These are phyloP conservation scores for Halictus ligatus DNA, from an alignment of 2,888 invertebrate genomes.

Conservation along the genomic window DNA sequence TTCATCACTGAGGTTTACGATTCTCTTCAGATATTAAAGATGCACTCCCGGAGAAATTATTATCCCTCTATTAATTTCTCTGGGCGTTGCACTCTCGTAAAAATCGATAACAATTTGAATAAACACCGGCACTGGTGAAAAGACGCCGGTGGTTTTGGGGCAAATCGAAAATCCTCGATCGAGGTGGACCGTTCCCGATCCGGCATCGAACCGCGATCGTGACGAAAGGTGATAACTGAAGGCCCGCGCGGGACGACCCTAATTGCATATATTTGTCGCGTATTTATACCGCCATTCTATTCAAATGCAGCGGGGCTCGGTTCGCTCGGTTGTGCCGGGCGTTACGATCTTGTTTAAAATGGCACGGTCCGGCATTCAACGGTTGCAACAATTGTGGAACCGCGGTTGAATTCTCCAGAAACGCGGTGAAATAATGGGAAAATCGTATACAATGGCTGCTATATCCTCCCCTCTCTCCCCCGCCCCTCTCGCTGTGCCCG, in stretches of 20 bases:
- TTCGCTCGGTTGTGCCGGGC: background rate
- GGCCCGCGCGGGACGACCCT: constrained; percentile 13
- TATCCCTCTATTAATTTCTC: too few species aligned
- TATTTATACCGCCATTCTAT: constrained; percentile 51
- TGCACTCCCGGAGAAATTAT: too few species aligned
- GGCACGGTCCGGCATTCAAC: constrained; percentile 16
- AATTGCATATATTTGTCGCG: constrained; percentile 56
- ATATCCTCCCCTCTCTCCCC: background rate
- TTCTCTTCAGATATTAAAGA: too few species aligned
- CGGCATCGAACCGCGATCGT: background rate
- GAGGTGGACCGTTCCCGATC: background rate
- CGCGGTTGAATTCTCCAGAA: constrained; percentile 27
- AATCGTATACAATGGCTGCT: constrained; percentile 44
- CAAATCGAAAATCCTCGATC: background rate
- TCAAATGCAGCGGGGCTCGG: constrained; percentile 30
- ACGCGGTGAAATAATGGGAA: constrained; percentile 47
- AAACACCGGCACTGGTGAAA: too few species aligned
- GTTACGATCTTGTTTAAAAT: constrained; percentile 34
- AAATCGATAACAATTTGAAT: too few species aligned
- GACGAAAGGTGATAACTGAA: constrained; percentile 7
- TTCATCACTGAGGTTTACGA: too few species aligned
- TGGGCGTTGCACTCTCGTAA: too few species aligned
- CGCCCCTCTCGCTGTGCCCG: background rate
- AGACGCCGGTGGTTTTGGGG: too few species aligned
- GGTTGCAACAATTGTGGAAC: constrained; percentile 34